Conservation (phyloP, 2,113 vertebrate genomes). For the Megaceryle maxima region DNA sequence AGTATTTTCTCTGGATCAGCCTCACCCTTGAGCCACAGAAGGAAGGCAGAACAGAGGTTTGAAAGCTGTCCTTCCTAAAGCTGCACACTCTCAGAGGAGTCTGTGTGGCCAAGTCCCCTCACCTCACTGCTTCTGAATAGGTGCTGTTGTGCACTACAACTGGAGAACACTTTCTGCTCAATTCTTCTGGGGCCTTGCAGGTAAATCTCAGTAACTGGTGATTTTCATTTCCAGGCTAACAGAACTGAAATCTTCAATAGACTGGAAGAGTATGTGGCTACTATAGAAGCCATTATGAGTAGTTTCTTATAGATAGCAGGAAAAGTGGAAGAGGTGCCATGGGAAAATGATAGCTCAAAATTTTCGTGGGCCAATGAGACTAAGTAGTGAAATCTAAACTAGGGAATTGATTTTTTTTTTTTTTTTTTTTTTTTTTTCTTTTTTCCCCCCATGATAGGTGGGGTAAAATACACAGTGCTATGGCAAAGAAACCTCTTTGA, state of each 20-base stretch:
- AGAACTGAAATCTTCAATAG: not conserved
- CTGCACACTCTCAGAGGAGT: not conserved
- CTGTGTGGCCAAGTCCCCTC: too few species aligned
- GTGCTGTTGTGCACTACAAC: not conserved
- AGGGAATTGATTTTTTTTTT: not conserved
- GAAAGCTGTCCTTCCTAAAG: not conserved
- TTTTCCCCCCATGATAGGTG: constrained; percentile 35
- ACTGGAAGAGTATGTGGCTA: too few species aligned
- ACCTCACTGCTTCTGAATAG: not conserved
- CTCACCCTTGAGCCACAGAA: not conserved
- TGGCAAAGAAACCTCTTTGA: constrained; percentile 63
- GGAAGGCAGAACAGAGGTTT: not conserved
- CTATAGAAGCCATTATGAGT: not conserved
- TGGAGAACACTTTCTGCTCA: not conserved
- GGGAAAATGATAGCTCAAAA: not conserved
- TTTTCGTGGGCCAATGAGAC: not conserved
- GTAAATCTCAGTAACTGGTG: not conserved
- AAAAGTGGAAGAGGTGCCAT: not conserved
- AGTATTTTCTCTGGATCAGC: not conserved
- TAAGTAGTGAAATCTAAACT: not conserved
- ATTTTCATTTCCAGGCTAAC: not conserved
- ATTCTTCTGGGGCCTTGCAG: not conserved
- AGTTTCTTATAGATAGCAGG: not conserved
- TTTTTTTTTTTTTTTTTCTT: not conserved
- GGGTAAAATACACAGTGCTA: constrained; percentile 61